phyloP scores from a whole-genome alignment of 2,113 vertebrate species.

The Lophochroa leadbeateri region DNA sequence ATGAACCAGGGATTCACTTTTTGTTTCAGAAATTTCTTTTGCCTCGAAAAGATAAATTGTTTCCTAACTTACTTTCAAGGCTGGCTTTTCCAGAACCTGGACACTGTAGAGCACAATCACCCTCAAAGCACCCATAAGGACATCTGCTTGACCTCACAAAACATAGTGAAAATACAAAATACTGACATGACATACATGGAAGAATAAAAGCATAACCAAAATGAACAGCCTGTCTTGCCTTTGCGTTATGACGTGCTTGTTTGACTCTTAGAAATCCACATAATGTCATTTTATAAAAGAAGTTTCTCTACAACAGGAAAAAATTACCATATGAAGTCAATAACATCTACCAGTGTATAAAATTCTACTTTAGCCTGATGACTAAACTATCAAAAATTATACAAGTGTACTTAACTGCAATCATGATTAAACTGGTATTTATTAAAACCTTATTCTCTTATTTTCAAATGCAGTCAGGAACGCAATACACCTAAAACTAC shows the following conservation, averaged over 20 bases:
- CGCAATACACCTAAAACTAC: neutral
- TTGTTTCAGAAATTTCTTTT: neutral
- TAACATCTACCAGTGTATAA: neutral
- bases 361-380: neutral
- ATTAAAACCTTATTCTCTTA: neutral
- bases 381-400: neutral
- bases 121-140: neutral
- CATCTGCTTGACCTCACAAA: neutral
- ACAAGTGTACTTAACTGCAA: neutral
- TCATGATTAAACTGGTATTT: neutral
- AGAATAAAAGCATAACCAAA: neutral
- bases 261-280: neutral
- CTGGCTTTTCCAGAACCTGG: neutral
- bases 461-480: neutral
- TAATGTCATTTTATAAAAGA: neutral
- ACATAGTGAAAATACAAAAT: neutral
- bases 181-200: neutral
- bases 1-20: neutral
- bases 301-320: neutral
- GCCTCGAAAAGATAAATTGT: neutral
- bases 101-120: neutral
- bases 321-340: neutral
- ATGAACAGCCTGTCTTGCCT: neutral
- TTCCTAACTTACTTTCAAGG: neutral
- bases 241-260: neutral